Evolutionary conservation across 2,113 vertebrate species (phyloP).

Genomic region (Azemiops feae): DNA sequence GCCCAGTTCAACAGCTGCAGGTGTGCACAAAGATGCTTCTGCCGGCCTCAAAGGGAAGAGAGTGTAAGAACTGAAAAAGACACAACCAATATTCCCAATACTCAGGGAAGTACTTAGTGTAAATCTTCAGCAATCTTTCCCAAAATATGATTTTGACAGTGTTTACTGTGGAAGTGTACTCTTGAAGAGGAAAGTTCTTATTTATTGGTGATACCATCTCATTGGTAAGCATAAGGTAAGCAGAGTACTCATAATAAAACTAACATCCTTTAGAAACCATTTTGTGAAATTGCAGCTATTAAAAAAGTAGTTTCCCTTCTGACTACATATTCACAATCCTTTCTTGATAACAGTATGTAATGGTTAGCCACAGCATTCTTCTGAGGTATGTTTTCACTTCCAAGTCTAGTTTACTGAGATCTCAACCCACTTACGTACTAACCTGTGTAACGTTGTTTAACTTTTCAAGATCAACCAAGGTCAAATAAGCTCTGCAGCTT

Average conservation of each 20-base stretch:
- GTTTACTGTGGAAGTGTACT: background rate
- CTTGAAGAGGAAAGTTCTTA: background rate
- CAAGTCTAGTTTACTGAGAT: background rate
- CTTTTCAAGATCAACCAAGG: background rate
- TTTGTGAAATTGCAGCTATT: background rate
- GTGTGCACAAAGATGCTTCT: background rate
- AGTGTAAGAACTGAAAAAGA: background rate
- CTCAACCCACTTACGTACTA: background rate
- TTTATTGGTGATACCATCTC: background rate
- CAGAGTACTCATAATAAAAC: background rate
- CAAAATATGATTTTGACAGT: background rate
- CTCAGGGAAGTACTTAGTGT: fast-evolving
- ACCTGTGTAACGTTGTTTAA: background rate
- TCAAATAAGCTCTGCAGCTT: background rate
- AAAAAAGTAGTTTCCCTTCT: background rate
- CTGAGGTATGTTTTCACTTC: background rate
- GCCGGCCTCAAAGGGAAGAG: background rate
- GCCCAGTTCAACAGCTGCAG: background rate
- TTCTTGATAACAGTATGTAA: background rate
- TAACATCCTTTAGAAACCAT: background rate
- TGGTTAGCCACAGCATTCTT: background rate
- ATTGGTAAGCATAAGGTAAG: background rate
- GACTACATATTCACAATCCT: background rate
- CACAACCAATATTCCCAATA: fast-evolving
- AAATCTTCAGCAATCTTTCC: background rate